Conservation (phyloP, 2,797 vertebrate genomes). For the Onychomys torridus region DNA sequence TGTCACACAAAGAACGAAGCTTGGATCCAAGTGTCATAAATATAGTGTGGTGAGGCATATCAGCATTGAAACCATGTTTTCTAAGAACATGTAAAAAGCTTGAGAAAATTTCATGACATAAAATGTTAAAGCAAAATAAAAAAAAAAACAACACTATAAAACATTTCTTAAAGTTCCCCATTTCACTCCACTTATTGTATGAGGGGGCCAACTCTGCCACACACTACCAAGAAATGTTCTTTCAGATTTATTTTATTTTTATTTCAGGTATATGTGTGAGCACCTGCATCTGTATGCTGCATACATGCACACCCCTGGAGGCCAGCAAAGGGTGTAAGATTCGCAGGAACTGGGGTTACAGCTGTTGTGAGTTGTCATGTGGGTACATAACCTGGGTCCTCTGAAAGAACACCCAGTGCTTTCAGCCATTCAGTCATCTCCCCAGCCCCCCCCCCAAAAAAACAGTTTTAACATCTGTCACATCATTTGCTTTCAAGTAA, state of each 20-base stretch:
- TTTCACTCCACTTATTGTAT: not conserved
- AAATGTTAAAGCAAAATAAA: not conserved
- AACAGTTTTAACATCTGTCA: not conserved
- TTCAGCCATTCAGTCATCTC: not conserved
- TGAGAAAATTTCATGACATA: not conserved
- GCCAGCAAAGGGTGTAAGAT: not conserved
- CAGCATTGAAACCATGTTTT: conserved; percentile 1
- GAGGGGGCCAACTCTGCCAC: not conserved
- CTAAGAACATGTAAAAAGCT: not conserved
- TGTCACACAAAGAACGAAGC: not conserved
- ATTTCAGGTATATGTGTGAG: not conserved
- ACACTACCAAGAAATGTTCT: not conserved
- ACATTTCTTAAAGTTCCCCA: not conserved
- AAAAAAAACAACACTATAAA: not conserved
- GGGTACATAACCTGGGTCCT: not conserved
- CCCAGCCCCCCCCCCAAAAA: not conserved
- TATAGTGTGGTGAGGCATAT: not conserved
- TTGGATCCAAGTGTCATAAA: not conserved
- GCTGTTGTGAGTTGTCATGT: not conserved
- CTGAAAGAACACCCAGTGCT: not conserved
- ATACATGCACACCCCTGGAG: not conserved
- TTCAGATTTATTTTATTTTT: not conserved
- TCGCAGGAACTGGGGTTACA: not conserved
- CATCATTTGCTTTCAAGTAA: not conserved
- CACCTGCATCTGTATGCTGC: too few relatives aligned